A percentile compares a stretch with the other conserved stretches of the same genome.
These are phyloP conservation scores for Campoletis sonorensis DNA, from an alignment of 1,140 invertebrate species.

Conservation along the genomic window DNA sequence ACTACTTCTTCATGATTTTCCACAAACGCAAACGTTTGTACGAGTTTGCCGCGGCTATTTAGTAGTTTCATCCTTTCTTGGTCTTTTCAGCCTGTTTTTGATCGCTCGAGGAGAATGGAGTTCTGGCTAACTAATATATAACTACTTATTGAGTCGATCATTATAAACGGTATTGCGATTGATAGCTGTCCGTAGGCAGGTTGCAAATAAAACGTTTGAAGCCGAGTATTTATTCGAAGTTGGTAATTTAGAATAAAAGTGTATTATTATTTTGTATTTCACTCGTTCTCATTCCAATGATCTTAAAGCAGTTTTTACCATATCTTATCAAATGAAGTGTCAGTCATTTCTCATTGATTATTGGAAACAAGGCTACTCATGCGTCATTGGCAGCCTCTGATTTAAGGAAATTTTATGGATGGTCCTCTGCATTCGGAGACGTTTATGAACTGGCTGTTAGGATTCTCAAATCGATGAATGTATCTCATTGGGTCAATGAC, in stretches of 20 bases:
- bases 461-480: background rate
- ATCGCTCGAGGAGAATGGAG: background rate
- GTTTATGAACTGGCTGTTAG: background rate
- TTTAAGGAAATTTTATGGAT: background rate
- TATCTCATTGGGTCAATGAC: conserved; percentile 7
- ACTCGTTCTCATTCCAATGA: background rate
- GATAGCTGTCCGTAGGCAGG: background rate
- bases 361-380: background rate
- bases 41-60: conserved; percentile 17
- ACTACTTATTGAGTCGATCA: background rate
- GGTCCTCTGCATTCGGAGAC: background rate
- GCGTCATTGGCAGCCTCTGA: background rate
- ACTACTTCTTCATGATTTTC: conserved; percentile 25
- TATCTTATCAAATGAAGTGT: background rate
- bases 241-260: background rate
- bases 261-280: background rate
- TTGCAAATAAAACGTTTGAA: background rate
- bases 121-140: background rate
- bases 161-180: background rate
- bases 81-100: conserved; percentile 1
- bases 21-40: background rate
- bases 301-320: background rate
- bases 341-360: background rate
- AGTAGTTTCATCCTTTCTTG: conserved; percentile 1
- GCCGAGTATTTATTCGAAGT: too few relatives aligned